phyloP scores from a whole-genome alignment of 2,888 invertebrate genomes.

The Agrotis exclamationis region DNA sequence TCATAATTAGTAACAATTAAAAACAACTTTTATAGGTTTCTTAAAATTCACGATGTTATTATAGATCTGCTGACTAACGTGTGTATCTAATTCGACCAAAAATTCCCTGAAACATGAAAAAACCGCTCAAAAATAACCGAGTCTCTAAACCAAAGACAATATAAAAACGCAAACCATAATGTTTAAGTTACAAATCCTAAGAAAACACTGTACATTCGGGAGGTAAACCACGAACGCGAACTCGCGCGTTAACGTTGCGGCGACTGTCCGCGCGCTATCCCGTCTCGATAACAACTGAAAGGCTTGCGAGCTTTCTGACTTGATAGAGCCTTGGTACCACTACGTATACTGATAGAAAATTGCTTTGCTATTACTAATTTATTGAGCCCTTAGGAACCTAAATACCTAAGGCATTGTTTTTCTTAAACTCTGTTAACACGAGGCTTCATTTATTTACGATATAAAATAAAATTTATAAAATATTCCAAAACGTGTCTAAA shows the following conservation, averaged over 20 bases:
- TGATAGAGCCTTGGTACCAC: constrained; percentile 58
- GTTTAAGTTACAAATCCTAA: constrained; percentile 52
- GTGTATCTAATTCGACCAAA: background rate
- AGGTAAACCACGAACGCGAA: constrained; percentile 57
- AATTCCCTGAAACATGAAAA: background rate
- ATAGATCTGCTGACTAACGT: background rate
- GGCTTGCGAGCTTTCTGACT: constrained; percentile 65
- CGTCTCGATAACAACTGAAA: constrained; percentile 70
- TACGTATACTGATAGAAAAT: constrained; percentile 60
- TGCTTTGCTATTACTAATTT: constrained; percentile 1
- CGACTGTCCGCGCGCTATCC: constrained; percentile 59
- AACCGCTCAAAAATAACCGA: background rate
- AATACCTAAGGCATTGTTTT: too few relatives aligned
- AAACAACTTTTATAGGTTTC: too few relatives aligned
- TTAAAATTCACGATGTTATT: background rate
- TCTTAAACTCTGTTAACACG: too few relatives aligned
- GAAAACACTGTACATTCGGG: constrained; percentile 57
- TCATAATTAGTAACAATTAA: background rate
- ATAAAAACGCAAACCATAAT: constrained; percentile 54
- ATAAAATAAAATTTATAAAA: too few relatives aligned
- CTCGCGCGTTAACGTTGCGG: constrained; percentile 60
- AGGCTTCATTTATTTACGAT: too few relatives aligned
- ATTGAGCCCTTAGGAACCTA: background rate
- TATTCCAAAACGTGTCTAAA: too few relatives aligned
- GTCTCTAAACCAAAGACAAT: constrained; percentile 15